These are phyloP conservation scores for Onychomys torridus DNA, from an alignment of 2,797 vertebrate species.

Conservation along the genomic window DNA sequence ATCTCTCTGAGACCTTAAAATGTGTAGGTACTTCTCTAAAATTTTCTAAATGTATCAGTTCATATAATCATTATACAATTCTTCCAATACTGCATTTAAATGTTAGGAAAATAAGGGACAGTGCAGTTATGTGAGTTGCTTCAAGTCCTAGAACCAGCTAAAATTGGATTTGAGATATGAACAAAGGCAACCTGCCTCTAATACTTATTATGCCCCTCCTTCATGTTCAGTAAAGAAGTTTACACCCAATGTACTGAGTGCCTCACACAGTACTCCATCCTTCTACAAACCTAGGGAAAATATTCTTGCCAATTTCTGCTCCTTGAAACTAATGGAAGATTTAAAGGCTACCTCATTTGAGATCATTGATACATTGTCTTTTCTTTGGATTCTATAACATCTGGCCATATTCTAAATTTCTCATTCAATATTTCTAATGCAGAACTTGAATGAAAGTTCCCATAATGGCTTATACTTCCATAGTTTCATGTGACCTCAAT, in stretches of 20 bases:
- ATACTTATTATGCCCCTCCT: too few relatives aligned
- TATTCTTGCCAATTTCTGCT: background rate
- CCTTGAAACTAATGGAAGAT: background rate
- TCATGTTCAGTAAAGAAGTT: background rate
- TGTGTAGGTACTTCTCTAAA: background rate
- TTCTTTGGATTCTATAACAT: background rate
- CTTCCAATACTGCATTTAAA: background rate
- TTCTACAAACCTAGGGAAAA: background rate
- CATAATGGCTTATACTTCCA: background rate
- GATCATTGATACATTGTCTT: background rate
- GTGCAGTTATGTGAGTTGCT: background rate
- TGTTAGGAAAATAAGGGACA: background rate
- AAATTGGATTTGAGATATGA: background rate
- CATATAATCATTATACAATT: background rate
- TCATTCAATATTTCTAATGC: background rate
- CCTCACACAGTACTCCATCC: background rate
- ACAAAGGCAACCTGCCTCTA: background rate
- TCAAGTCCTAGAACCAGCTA: background rate
- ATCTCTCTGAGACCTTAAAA: background rate
- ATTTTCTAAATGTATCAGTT: background rate
- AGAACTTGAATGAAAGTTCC: background rate
- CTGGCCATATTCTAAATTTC: background rate
- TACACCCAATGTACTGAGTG: too few relatives aligned
- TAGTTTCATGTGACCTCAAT: background rate
- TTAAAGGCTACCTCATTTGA: background rate